phyloP scores from a whole-genome alignment of 2,888 invertebrate genomes.

The Esperia sulphurella region DNA sequence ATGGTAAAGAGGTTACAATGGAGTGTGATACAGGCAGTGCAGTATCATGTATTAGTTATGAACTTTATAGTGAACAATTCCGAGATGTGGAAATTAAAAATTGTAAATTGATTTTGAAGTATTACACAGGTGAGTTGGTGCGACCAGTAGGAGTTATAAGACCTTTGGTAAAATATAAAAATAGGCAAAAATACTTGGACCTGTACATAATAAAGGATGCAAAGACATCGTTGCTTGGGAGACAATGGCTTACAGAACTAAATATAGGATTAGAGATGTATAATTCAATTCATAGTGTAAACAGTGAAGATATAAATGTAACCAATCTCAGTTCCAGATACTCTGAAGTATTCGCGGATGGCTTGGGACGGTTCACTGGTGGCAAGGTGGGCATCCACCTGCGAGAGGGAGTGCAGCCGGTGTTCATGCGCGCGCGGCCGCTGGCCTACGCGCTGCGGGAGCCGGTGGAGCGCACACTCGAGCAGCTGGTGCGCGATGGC shows the following conservation, averaged over 20 bases:
- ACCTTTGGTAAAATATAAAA: constrained; percentile 6
- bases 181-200: not conserved
- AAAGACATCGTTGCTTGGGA: constrained; percentile 7
- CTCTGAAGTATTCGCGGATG: constrained; percentile 15
- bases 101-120: constrained; percentile 5
- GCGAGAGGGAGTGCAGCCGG: constrained; percentile 1
- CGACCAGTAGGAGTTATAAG: constrained; percentile 6
- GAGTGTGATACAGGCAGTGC: constrained; percentile 18
- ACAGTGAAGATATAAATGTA: not conserved
- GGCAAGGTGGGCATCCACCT: constrained; percentile 5
- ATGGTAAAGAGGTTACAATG: constrained; percentile 2
- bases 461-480: constrained; percentile 15
- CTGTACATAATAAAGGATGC: constrained; percentile 3
- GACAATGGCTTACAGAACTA: constrained; percentile 15
- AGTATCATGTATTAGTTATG: constrained; percentile 15
- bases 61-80: constrained; percentile 8
- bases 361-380: constrained; percentile 12
- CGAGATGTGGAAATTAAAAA: not conserved
- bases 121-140: constrained; percentile 14
- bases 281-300: not conserved
- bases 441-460: constrained; percentile 11
- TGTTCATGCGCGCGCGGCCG: constrained; percentile 11
- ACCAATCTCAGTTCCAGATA: constrained; percentile 13
- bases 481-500: constrained; percentile 10
- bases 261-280: constrained; percentile 3